Evolutionary conservation across 2,113 vertebrate species (phyloP), one percentile per base, ranked within the genome.

Genomic region (Halichoerus grypus): DNA sequence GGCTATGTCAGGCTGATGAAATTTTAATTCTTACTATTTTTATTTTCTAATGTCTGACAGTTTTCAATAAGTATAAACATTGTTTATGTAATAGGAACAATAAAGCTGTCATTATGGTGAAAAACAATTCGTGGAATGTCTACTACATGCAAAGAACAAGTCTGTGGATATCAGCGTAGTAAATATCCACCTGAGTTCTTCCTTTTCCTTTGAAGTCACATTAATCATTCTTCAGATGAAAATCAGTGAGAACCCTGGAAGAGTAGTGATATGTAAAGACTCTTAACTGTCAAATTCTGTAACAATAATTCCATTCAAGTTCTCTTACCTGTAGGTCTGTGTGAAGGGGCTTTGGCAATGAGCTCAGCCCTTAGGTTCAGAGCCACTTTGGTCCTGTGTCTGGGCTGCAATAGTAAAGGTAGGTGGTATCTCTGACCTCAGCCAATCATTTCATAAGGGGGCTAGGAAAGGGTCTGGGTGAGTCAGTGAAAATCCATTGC

Each of bases 401-500:
- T 94, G 89, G 92, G 69, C 36, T 91, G 12, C 84, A 84, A 77
- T n/a, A 65, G 24, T 79, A 90, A 93, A 74, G 14, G 14, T 72
- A 84, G 83, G 81, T 7, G 15, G 4, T 67, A 36, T 31, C 84
- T 92, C 71, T 96, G 72, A 93, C 49, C 57, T 97, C 88, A 95
- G 76, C 24, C 88, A 81, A 3, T 93, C 91, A 76, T 87, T 89
- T 63, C 7, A 42, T 39, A 77, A 72, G 28, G 85, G 24, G 16
- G 8, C 28, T 72, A 18, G 36, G 61, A 55, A 80, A 49, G 26
- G 21, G 14, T 96, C 65, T 97, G 84, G 69, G 83, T 65, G 80
- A 94, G 74, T 92, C 80, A 22, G 49, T 89, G 76, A 77, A 95
- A 98, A 97, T 97, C 86, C 89, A 57, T 46, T 71, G 87, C 11